Conservation (phyloP, 2,888 invertebrate genomes). For the Sinelater perroti region DNA sequence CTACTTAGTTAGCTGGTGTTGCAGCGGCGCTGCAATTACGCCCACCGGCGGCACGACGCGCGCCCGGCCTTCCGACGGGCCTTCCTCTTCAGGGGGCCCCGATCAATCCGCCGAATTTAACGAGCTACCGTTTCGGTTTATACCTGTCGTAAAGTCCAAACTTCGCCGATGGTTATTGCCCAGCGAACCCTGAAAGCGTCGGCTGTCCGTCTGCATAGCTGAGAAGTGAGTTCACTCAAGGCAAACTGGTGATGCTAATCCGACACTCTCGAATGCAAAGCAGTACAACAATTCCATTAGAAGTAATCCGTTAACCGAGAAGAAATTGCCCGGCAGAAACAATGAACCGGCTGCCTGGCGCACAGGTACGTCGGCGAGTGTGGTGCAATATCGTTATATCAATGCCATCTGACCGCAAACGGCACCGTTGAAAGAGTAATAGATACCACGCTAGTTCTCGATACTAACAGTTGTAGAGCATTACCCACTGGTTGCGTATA, state of each 20-base stretch:
- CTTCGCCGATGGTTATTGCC: constrained; percentile 23
- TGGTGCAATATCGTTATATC: background rate
- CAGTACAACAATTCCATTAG: constrained; percentile 20
- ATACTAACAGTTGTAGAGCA: too few species aligned
- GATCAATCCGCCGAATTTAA: constrained; percentile 15
- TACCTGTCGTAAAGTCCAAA: constrained; percentile 23
- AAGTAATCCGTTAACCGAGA: constrained; percentile 15
- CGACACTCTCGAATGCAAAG: constrained; percentile 32
- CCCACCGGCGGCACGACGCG: too few species aligned
- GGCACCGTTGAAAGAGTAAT: too few species aligned
- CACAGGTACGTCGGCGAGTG: constrained; percentile 8
- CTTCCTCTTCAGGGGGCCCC: background rate
- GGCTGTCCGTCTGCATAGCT: constrained; percentile 53
- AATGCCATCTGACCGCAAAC: too few species aligned
- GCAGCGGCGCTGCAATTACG: too few species aligned
- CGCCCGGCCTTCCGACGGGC: too few species aligned
- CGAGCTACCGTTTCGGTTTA: constrained; percentile 15
- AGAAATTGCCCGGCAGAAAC: constrained; percentile 10
- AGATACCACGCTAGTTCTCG: too few species aligned
- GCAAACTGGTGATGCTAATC: constrained; percentile 46
- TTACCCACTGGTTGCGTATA: too few species aligned
- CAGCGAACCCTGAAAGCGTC: constrained; percentile 25
- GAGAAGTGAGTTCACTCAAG: constrained; percentile 55
- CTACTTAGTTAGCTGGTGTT: too few species aligned
- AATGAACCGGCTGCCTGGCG: background rate